Base-by-base conservation (phyloP, 1,140 invertebrate genomes). In the Drosophila suzukii region DNA sequence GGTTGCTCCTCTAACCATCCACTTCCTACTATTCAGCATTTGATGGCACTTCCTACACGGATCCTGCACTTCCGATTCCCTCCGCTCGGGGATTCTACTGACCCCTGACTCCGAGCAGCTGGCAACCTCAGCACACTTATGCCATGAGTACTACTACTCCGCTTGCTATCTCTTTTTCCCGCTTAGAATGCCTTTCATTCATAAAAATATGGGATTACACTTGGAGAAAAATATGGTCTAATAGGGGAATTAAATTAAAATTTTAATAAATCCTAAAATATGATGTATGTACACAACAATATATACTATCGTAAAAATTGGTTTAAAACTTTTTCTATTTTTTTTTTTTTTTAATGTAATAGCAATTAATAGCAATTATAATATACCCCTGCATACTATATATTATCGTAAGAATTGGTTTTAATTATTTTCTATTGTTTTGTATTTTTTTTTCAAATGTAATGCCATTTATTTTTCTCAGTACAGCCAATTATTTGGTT, bases 11-110 rank as follows among this genome's bases (percentile, higher is more conserved):
- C 54, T 32, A 15, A 24, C n/a, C 3, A 13, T 13, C 3, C 67
- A 17, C 32, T 43, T 13, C 11, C 27, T 15, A 34, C 24, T 41
- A 27, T 13, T 38, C 58, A 15, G 4, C 3, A 12, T 20, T 46
- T 30, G n/a, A n/a, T 30, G 13, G 20, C 38, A 67, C 47, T 67
- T 68, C 62, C 65, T 36, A 41, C 10, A 60, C 46, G 61, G 61
- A 51, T 75, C 61, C 59, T 75, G 59, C 41, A 75, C 72, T 75
- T 75, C 60, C 59, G 72, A 65, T 74, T 43, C 57, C 67, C 44
- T 11, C 43, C 44, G 27, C 13, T 55, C 6, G 30, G 38, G 46
- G 32, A 65, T 38, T 20, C 32, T 46, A 11, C 57, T 39, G 41
- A 20, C 43, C 38, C 20, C 24, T 41, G 39, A 30, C 44, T 39